Percentiles rank a stretch among this genome's conserved stretches.
Conservation (phyloP, 2,888 invertebrate species). For the Sarcophaga rosellei region DNA sequence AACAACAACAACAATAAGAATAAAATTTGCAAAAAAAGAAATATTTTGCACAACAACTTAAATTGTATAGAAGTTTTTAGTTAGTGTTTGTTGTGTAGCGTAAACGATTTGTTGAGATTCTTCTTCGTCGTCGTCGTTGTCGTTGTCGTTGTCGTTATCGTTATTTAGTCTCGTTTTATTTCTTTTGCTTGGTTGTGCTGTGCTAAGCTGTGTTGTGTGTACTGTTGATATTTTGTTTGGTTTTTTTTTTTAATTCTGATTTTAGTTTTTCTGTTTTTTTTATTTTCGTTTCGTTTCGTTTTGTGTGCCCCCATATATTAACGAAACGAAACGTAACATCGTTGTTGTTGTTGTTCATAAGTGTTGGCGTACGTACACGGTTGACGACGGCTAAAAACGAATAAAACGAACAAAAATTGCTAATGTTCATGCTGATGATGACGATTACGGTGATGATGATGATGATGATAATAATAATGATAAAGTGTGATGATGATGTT, state of each 20-base stretch:
- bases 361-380: not conserved
- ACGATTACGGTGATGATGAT: not conserved
- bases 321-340: not conserved
- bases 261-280: not conserved
- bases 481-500: too few relatives aligned
- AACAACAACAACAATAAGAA: slow-evolving; percentile 26
- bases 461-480: too few relatives aligned
- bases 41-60: slow-evolving; percentile 60
- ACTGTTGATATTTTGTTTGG: too few relatives aligned
- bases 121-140: slow-evolving; percentile 69
- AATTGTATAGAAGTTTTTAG: slow-evolving; percentile 66
- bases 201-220: too few relatives aligned
- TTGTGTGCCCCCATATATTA: slow-evolving; percentile 20
- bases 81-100: slow-evolving; percentile 70
- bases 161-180: slow-evolving; percentile 61
- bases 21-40: slow-evolving; percentile 48
- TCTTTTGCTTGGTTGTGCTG: not conserved
- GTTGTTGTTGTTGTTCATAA: not conserved
- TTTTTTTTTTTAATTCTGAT: too few relatives aligned
- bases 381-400: not conserved
- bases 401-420: not conserved
- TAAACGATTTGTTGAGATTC: slow-evolving; percentile 13
- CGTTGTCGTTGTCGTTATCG: slow-evolving; percentile 52
- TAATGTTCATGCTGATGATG: not conserved
- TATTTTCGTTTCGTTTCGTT: not conserved